Evolutionary conservation across 2,113 vertebrate genomes (phyloP).

Genomic region (Callipepla squamata): DNA sequence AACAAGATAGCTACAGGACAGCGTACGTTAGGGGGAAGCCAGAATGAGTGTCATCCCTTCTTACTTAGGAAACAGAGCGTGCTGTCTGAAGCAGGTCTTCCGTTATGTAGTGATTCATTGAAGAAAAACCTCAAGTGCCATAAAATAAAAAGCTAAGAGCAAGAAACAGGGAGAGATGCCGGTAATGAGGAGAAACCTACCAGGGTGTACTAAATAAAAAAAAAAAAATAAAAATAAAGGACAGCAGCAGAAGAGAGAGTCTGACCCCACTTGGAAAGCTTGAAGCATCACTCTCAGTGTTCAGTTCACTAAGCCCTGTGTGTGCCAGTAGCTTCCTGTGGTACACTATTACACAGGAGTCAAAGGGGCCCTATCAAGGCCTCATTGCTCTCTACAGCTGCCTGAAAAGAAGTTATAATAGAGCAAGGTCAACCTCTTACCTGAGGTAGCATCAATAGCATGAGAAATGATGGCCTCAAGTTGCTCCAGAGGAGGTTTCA

Average conservation of each 20-base stretch:
- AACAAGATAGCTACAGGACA: constrained; percentile 31
- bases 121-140: not conserved
- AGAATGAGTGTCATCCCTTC: constrained; percentile 22
- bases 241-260: not conserved
- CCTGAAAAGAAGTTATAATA: too few relatives aligned
- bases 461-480: too few relatives aligned
- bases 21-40: constrained; percentile 20
- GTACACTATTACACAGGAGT: not conserved
- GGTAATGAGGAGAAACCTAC: not conserved
- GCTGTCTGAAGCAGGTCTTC: not conserved
- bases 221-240: not conserved
- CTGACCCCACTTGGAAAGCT: not conserved
- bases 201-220: too few relatives aligned
- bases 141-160: not conserved
- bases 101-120: not conserved
- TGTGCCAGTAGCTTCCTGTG: not conserved
- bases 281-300: not conserved
- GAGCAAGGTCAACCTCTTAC: too few relatives aligned
- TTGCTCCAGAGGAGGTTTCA: too few relatives aligned
- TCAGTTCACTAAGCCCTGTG: not conserved
- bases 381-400: too few relatives aligned
- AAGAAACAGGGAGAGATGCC: not conserved
- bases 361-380: not conserved
- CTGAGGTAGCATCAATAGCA: too few relatives aligned
- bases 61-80: constrained; percentile 35